A percentile compares a stretch with the other conserved stretches of the same genome.
Conservation (phyloP, 2,113 vertebrate genomes). For the Ceyx margarethae region DNA sequence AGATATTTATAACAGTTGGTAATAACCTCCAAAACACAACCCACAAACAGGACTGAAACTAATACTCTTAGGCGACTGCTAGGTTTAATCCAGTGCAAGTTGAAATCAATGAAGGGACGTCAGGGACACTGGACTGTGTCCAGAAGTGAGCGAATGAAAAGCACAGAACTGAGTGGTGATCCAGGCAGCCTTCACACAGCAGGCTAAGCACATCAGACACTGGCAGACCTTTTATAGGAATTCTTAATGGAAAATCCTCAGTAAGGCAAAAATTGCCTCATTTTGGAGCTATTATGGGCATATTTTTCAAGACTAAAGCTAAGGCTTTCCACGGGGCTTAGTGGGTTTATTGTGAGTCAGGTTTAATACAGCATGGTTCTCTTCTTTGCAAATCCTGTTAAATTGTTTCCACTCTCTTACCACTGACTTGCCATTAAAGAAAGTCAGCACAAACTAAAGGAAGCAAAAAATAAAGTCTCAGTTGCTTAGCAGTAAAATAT, state of each 20-base stretch:
- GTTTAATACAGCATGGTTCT: not conserved
- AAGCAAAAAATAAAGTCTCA: not conserved
- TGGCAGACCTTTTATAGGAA: not conserved
- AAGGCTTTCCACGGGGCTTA: not conserved
- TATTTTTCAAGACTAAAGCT: not conserved
- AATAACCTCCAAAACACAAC: constrained; percentile 16
- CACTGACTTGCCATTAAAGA: not conserved
- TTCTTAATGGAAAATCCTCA: not conserved
- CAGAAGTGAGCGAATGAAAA: not conserved
- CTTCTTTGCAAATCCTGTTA: not conserved
- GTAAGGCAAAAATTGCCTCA: not conserved
- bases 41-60: constrained; percentile 21
- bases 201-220: not conserved
- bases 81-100: not conserved
- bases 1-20: constrained; percentile 15
- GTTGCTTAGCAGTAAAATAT: not conserved
- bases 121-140: not conserved
- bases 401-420: constrained; percentile 30
- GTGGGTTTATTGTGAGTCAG: not conserved
- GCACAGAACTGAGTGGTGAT: not conserved
- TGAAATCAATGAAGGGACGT: constrained; percentile 14
- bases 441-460: not conserved
- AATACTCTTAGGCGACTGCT: constrained; percentile 20
- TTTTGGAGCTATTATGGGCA: not conserved
- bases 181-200: not conserved